A percentile compares a stretch with the other conserved stretches of the same genome.
phyloP scores from a whole-genome alignment of 2,797 vertebrate genomes.

The Morus bassanus region DNA sequence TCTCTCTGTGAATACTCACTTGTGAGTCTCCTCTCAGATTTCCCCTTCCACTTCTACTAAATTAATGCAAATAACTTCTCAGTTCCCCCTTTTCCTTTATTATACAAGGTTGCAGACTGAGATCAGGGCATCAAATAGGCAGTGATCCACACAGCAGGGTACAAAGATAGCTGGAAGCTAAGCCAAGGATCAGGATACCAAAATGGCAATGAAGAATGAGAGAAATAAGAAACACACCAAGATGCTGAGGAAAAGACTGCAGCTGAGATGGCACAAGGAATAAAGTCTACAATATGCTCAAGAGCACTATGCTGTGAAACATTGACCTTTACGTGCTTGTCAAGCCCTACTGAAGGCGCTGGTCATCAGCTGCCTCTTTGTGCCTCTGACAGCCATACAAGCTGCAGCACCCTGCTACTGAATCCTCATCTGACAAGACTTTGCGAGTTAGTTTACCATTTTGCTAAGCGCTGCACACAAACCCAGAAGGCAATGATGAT shows the following conservation, averaged over 20 bases:
- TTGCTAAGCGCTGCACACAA: neutral
- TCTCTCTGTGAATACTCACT: neutral
- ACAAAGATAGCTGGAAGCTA: neutral
- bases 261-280: neutral
- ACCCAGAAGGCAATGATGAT: neutral
- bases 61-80: neutral
- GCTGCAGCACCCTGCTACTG: neutral
- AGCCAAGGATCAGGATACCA: neutral
- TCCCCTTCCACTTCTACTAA: neutral
- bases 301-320: neutral
- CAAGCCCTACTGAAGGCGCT: neutral
- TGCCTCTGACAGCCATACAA: neutral
- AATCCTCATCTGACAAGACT: neutral
- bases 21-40: neutral
- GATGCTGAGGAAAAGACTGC: neutral
- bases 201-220: neutral
- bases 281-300: neutral
- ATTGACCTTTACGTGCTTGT: neutral
- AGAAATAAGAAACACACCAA: neutral
- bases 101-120: neutral
- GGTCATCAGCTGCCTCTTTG: neutral
- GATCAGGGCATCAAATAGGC: neutral
- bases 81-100: neutral
- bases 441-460: neutral
- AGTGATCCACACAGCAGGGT: neutral